phyloP scores from a whole-genome alignment of 2,113 vertebrate genomes.

The Sturnus vulgaris region DNA sequence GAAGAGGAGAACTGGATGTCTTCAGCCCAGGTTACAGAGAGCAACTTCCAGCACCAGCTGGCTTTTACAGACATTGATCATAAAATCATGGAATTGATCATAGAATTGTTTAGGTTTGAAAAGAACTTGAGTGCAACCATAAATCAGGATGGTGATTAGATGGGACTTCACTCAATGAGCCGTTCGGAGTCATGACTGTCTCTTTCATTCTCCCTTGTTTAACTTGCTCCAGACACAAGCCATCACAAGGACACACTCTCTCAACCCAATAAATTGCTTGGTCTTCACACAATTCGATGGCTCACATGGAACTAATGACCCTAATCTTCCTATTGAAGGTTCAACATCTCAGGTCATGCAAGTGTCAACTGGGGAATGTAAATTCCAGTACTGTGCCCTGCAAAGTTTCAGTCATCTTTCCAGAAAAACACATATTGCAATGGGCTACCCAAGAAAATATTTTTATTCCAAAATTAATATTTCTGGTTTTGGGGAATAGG shows the following conservation, averaged over 20 bases:
- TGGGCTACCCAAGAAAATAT: background rate
- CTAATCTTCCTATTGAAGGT: background rate
- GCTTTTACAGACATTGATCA: background rate
- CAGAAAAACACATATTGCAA: background rate
- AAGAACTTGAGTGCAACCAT: background rate
- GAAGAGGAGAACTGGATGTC: background rate
- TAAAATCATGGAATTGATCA: background rate
- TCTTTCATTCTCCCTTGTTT: background rate
- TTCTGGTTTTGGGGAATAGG: background rate
- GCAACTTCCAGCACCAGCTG: background rate
- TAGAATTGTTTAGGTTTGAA: background rate
- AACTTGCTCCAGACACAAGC: background rate
- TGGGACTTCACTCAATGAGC: rapidly evolving
- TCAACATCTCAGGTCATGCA: background rate
- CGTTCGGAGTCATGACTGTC: background rate
- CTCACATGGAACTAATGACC: background rate
- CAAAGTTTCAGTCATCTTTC: background rate
- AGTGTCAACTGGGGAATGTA: background rate
- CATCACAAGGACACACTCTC: background rate
- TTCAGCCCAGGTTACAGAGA: background rate
- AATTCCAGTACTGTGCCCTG: background rate
- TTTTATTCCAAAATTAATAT: background rate
- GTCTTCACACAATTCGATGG: rapidly evolving
- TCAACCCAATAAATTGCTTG: background rate
- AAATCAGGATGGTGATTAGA: background rate